Evolutionary conservation across 2,888 invertebrate species (phyloP).

Genomic region (Platycnemis pennipes): DNA sequence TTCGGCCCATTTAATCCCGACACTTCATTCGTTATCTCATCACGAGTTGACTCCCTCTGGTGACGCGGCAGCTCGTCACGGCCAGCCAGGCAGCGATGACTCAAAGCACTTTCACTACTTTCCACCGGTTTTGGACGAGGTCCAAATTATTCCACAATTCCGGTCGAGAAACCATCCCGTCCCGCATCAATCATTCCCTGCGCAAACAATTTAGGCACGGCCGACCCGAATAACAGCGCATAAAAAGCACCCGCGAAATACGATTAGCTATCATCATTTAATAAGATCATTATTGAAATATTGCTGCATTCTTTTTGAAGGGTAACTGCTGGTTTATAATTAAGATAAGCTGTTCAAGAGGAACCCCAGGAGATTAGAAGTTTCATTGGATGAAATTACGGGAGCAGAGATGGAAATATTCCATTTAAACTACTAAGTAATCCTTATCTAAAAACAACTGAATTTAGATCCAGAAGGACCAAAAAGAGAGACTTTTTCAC

Average conservation of each 20-base stretch:
- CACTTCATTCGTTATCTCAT: slow-evolving; percentile 6
- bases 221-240: background rate
- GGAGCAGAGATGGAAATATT: too few relatives aligned
- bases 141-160: slow-evolving; percentile 4
- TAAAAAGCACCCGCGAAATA: background rate
- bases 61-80: background rate
- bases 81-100: background rate
- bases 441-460: too few relatives aligned
- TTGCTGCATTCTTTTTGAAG: too few relatives aligned
- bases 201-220: background rate
- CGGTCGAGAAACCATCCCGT: background rate
- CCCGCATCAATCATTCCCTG: background rate
- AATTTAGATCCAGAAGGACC: too few relatives aligned
- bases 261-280: background rate
- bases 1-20: background rate
- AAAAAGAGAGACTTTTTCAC: too few relatives aligned
- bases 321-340: too few relatives aligned
- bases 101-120: slow-evolving; percentile 19
- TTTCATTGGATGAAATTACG: too few relatives aligned
- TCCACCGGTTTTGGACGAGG: background rate
- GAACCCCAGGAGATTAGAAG: too few relatives aligned
- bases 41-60: background rate
- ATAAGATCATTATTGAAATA: background rate
- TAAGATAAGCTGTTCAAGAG: too few relatives aligned
- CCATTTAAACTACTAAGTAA: too few relatives aligned